These are phyloP conservation scores for Platygyra sinensis DNA, from an alignment of 64 coral and sea anemone genomes.

Conservation along the genomic window DNA sequence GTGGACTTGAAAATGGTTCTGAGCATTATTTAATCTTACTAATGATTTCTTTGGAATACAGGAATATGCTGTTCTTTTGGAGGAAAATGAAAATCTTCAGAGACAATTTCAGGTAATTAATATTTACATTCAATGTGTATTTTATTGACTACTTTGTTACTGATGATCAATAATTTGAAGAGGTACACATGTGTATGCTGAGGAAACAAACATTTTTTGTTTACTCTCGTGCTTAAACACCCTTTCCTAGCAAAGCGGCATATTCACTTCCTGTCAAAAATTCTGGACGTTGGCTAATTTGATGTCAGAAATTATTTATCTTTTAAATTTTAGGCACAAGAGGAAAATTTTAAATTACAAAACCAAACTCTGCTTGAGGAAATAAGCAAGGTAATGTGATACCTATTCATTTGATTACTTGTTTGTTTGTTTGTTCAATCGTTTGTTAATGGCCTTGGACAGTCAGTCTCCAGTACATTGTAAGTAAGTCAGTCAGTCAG, in stretches of 20 bases:
- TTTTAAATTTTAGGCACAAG: slow-evolving; percentile 63
- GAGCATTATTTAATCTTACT: background rate
- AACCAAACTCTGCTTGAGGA: slow-evolving; percentile 96
- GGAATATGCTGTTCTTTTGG: slow-evolving; percentile 94
- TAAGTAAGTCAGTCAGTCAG: background rate
- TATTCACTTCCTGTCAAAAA: no score
- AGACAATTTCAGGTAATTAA: slow-evolving; percentile 89
- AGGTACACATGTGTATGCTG: no score
- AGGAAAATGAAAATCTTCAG: slow-evolving; percentile 98
- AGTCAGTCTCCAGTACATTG: background rate
- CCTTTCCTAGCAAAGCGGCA: no score
- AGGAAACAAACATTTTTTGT: no score
- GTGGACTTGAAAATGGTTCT: no score
- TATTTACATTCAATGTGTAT: background rate
- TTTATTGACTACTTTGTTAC: no score
- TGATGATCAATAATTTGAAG: no score
- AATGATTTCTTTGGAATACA: slow-evolving; percentile 11
- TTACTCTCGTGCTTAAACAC: no score
- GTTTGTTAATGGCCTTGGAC: no score
- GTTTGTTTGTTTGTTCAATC: no score
- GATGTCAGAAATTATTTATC: background rate
- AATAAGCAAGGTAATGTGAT: slow-evolving; percentile 73
- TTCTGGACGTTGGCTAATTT: background rate
- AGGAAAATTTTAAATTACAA: slow-evolving; percentile 98
- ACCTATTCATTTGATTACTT: background rate